A percentile compares a stretch with the other conserved stretches of the same genome.
These are phyloP conservation scores for Acanthopagrus latus DNA, from an alignment of 2,797 vertebrate genomes.

Conservation along the genomic window DNA sequence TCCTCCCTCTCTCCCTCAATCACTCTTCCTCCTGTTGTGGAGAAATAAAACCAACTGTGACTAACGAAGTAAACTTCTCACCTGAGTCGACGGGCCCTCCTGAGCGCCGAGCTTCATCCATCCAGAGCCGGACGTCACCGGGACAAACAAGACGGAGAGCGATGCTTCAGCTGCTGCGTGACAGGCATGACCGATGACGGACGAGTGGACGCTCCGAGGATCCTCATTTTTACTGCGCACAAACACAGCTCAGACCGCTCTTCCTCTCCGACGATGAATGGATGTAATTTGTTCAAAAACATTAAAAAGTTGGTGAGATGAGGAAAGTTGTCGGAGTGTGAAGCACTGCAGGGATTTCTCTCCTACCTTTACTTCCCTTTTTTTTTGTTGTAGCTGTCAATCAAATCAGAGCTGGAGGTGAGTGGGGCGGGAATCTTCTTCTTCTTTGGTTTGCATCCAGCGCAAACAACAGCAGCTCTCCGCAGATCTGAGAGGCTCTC, in stretches of 20 bases:
- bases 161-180: conserved; percentile 65
- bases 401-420: conserved; percentile 51
- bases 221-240: conserved; percentile 20
- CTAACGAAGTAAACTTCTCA: conserved; percentile 70
- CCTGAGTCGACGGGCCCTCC: conserved; percentile 48
- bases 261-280: conserved; percentile 17
- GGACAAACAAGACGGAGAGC: conserved; percentile 55
- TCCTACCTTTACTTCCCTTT: conserved; percentile 31
- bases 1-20: neutral
- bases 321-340: conserved; percentile 58
- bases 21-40: conserved; percentile 19
- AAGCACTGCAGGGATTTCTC: conserved; percentile 54
- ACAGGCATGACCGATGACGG: conserved; percentile 59
- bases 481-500: conserved; percentile 33
- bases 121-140: conserved; percentile 47
- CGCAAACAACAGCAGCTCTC: conserved; percentile 53
- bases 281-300: conserved; percentile 67
- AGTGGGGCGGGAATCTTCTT: conserved; percentile 12
- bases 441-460: conserved; percentile 43
- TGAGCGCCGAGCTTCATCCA: conserved; percentile 55
- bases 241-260: conserved; percentile 2
- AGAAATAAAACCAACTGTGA: conserved; percentile 55
- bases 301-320: conserved; percentile 57
- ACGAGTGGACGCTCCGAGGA: conserved; percentile 27
- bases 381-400: conserved; percentile 59